Percentiles rank a stretch among this genome's conserved stretches.
These are phyloP conservation scores for Peromyscus eremicus DNA, from an alignment of 2,797 vertebrate genomes.

Conservation along the genomic window DNA sequence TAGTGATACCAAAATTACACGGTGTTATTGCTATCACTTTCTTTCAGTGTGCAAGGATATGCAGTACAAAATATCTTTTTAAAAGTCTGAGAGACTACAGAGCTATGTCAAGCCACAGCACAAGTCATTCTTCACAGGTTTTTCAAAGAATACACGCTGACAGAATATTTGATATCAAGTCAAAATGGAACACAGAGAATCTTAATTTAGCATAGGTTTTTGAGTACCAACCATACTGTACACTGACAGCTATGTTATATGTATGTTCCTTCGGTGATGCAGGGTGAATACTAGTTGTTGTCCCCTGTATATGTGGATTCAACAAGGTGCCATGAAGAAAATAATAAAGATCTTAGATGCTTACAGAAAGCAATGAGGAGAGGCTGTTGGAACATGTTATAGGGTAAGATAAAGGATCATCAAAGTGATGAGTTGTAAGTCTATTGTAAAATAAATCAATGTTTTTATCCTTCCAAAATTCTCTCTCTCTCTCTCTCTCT, in stretches of 20 bases:
- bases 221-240: not conserved
- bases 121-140: not conserved
- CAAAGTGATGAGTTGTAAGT: not conserved
- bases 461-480: not conserved
- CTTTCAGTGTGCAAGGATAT: not conserved
- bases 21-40: conserved; percentile 37
- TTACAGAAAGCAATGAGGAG: not conserved
- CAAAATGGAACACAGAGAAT: conserved; percentile 7
- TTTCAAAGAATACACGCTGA: conserved; percentile 1
- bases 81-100: not conserved
- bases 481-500: no score
- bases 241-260: not conserved
- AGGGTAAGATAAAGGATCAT: not conserved
- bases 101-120: not conserved
- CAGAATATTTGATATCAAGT: not conserved
- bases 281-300: not conserved
- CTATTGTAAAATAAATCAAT: not conserved
- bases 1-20: conserved; percentile 41
- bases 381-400: not conserved
- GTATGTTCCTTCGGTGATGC: not conserved
- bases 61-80: not conserved
- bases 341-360: not conserved
- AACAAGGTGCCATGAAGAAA: not conserved
- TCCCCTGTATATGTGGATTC: not conserved
- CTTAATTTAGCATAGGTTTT: not conserved